Percentiles rank a stretch among this genome's conserved stretches.
Evolutionary conservation across 2,797 vertebrate genomes (phyloP).

Genomic region (Cirrhinus molitorella): DNA sequence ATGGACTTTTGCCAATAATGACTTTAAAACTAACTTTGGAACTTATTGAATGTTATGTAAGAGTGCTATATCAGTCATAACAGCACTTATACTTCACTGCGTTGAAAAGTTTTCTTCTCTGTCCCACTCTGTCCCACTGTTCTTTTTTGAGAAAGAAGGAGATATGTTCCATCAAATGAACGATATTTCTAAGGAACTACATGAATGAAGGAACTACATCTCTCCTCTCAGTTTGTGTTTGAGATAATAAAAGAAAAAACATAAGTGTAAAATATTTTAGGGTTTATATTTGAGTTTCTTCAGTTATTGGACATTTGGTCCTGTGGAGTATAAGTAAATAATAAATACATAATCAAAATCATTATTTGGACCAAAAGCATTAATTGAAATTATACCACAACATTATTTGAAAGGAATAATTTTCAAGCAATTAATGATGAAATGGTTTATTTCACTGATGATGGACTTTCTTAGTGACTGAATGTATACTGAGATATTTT

Average conservation of each 20-base stretch:
- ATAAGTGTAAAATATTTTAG: neutral
- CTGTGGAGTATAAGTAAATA: neutral
- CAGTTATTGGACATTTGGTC: neutral
- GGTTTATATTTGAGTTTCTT: neutral
- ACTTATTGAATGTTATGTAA: neutral
- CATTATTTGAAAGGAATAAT: neutral
- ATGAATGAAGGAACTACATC: too few species aligned
- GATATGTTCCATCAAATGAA: constrained; percentile 18
- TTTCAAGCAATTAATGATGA: neutral
- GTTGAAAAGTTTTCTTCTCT: constrained; percentile 2
- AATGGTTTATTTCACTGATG: neutral
- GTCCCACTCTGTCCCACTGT: too few species aligned
- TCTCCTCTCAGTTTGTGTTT: too few species aligned
- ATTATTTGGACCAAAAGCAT: neutral
- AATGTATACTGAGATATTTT: neutral
- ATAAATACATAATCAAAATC: neutral
- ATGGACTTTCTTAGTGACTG: neutral
- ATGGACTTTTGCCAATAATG: neutral
- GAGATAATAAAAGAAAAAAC: neutral
- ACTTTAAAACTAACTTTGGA: constrained; percentile 2
- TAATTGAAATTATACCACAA: neutral
- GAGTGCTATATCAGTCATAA: neutral
- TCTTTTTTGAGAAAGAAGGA: constrained; percentile 16
- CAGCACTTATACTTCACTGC: neutral
- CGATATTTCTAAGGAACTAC: neutral